Evolutionary conservation across 2,113 vertebrate species (phyloP).

Genomic region (Corydoras sp.): DNA sequence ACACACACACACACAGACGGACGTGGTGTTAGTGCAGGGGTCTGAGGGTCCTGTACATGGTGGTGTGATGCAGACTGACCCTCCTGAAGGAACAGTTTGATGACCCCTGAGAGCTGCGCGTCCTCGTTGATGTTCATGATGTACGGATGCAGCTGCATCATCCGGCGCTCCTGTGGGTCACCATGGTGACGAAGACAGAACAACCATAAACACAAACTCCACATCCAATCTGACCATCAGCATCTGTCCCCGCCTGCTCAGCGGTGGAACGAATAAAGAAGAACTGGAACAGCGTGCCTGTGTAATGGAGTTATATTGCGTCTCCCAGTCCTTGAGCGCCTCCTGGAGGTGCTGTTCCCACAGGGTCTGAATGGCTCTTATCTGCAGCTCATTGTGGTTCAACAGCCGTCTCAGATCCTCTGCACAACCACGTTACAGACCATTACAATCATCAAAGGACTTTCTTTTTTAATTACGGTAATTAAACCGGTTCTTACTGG

Average conservation of each 20-base stretch:
- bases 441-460: too few species aligned
- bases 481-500: too few species aligned
- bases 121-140: conserved; percentile 82
- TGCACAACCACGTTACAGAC: conserved; percentile 36
- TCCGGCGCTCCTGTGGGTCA: conserved; percentile 67
- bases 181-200: too few species aligned
- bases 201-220: too few species aligned
- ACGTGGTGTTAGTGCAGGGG: neutral
- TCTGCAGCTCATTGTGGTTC: conserved; percentile 68
- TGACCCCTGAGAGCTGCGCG: conserved; percentile 77
- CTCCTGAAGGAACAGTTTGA: conserved; percentile 77
- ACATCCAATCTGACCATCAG: neutral
- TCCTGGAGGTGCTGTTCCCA: conserved; percentile 78
- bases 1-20: neutral
- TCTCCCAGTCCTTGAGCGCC: conserved; percentile 74
- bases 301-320: conserved; percentile 64
- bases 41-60: too few species aligned
- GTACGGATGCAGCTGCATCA: conserved; percentile 78
- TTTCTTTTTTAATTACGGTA: too few species aligned
- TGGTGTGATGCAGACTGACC: conserved; percentile 53
- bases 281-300: conserved; percentile 19
- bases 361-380: conserved; percentile 60
- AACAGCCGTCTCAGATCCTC: conserved; percentile 66
- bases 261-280: neutral
- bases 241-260: conserved; percentile 1